These are phyloP conservation scores for Mythimna impura DNA, from an alignment of 2,888 invertebrate genomes.

Conservation along the genomic window DNA sequence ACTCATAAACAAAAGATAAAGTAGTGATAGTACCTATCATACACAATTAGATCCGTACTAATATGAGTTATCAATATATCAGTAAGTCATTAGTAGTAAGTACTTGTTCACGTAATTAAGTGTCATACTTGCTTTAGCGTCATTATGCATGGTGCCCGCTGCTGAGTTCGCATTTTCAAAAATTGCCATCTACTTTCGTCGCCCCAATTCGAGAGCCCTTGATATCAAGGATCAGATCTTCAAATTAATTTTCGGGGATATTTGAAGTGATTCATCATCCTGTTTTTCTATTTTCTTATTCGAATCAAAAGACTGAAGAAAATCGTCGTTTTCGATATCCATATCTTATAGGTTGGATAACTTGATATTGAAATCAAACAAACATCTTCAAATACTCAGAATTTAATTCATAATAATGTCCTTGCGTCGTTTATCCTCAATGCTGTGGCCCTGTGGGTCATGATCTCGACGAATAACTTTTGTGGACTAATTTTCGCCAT, in stretches of 20 bases:
- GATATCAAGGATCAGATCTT: constrained; percentile 25
- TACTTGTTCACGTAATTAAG: constrained; percentile 23
- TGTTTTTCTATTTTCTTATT: constrained; percentile 40
- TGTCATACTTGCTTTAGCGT: constrained; percentile 6
- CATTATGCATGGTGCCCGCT: constrained; percentile 15
- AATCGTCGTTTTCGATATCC: neutral
- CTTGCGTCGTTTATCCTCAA: too few relatives aligned
- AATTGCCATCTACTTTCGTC: constrained; percentile 20
- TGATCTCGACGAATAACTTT: too few relatives aligned
- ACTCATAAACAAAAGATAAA: constrained; percentile 19
- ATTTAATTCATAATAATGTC: neutral
- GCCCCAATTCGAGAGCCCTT: constrained; percentile 35
- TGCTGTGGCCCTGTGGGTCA: too few relatives aligned
- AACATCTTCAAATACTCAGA: constrained; percentile 2
- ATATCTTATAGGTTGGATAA: neutral
- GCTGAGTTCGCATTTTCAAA: constrained; percentile 8
- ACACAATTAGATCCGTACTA: constrained; percentile 37
- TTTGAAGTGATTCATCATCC: constrained; percentile 25
- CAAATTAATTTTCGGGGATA: constrained; percentile 34
- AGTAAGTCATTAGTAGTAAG: constrained; percentile 3
- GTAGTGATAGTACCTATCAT: constrained; percentile 3
- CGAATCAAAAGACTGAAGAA: neutral
- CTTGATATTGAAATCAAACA: constrained; percentile 4
- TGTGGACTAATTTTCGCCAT: too few relatives aligned
- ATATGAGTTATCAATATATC: constrained; percentile 31